Evolutionary conservation across 2,797 vertebrate genomes (phyloP).

Genomic region (Pelochelys cantorii): DNA sequence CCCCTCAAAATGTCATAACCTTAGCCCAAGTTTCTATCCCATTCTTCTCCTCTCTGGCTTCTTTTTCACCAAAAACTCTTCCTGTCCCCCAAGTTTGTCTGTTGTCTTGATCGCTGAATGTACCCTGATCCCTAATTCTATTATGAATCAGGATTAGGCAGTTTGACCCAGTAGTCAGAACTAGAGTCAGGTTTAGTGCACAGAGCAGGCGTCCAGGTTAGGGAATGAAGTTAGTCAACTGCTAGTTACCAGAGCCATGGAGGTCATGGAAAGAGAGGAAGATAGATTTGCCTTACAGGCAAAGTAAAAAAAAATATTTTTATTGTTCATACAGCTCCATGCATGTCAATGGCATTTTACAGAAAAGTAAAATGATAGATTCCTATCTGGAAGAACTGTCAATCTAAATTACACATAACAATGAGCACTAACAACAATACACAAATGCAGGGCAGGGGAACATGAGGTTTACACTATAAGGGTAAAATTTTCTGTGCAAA

Average conservation of each 20-base stretch:
- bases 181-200: not conserved
- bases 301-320: not conserved
- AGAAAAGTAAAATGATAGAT: not conserved
- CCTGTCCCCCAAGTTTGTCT: not conserved
- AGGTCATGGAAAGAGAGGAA: not conserved
- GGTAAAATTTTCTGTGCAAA: too few relatives aligned
- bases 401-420: not conserved
- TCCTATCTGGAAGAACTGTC: not conserved
- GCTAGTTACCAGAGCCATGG: not conserved
- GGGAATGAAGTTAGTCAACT: not conserved
- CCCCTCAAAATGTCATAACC: fast-evolving
- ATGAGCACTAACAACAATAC: not conserved
- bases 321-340: not conserved
- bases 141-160: not conserved
- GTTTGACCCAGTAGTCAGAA: not conserved
- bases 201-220: not conserved
- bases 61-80: not conserved
- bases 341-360: not conserved
- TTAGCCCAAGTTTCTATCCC: not conserved
- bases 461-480: not conserved
- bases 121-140: not conserved
- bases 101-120: not conserved
- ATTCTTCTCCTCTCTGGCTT: not conserved
- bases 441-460: not conserved
- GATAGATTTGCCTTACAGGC: too few relatives aligned